Evolutionary conservation across 2,113 vertebrate species (phyloP), one percentile per base, ranked within the genome.

Genomic region (Chloroceryle aenea): DNA sequence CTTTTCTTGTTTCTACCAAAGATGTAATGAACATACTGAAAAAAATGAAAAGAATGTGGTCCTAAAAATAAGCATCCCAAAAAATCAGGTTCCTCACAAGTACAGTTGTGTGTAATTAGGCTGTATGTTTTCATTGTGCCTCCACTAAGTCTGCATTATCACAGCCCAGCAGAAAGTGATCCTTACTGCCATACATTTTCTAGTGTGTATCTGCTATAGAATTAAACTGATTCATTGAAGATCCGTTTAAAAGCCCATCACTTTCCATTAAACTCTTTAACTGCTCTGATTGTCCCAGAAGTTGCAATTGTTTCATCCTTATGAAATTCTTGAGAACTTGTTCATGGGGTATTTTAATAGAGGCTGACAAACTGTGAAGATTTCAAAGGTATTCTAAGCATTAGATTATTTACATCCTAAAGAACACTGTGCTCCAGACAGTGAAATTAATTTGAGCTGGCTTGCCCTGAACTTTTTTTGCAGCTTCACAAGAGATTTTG

Each of bases 341-440:
- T 63, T 67, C 7, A 7, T 75, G 11, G 67, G 21, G 26, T 58
- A 74, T 95, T 95, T 78, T 67, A 96, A 94, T 45, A 67, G 67
- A 71, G 48, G 47, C 62, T 76, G 82, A 89, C 63, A 94, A 71
- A 82, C 72, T 71, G 29, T 74, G 50, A 93, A 63, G 79, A 94
- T 87, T 78, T 91, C 78, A 87, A 91, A 93, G 71, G 79, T 94
- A 93, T 92, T 92, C 87, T 79, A 94, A 92, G 62, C 30, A 69
- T 84, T 80, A 67, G n/a, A 76, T 95, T 89, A 92, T 95, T 97
- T 95, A 93, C 72, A 87, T 95, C 66, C 63, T 89, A 91, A 72
- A 87, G 74, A 87, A 89, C 52, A 68, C 27, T 52, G 48, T 69
- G 62, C 85, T 91, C 40, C 82, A 93, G 80, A 92, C 81, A 95